Base-by-base conservation (phyloP, 1,140 invertebrate genomes). In the Pseudomyrmex pallidus region DNA sequence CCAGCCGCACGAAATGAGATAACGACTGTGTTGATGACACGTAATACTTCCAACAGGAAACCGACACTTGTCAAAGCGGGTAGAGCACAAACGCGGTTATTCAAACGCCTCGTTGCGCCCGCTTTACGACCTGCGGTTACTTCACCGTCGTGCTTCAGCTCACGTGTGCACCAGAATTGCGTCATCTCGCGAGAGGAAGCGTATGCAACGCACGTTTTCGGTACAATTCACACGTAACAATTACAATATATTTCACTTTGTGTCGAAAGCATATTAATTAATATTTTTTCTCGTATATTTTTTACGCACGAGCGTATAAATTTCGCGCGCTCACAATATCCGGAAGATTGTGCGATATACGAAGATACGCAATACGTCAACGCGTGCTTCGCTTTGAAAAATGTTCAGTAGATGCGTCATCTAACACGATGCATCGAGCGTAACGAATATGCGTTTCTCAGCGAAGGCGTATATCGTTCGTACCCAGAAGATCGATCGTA, bases 21-120 rank as follows among this genome's bases (percentile, higher is more conserved):
- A 90, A 88, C 70, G 74, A 89, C 87, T 85, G 74, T 66, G 74
- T 78, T 90, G 88, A 90, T 90, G 85, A 76, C 76, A 78, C 87
- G 77, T 90, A 90, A 89, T 90, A 67, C 46, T 76, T 22, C 25
- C 74, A 66, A 85, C 88, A 87, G 88, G 88, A 90, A 90, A 74
- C 87, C 35, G 88, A 89, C 87, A 90, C 87, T 90, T 90, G 83
- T 87, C 83, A 83, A 87, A 87, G 84, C 63, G 74, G 59, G 67
- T 63, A 56, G 87, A 84, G 84, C 25, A 56, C 72, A 63, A 80
- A 68, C 87, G 57, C 59, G 67, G 73, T 88, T 80, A 83, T 90
- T 87, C 74, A 83, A 80, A 76, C 61, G 67, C 52, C 54, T 77
- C 50, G 85, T 87, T 61, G 80, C 68, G 54, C 59, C 59, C 57